A percentile compares a stretch with the other conserved stretches of the same genome.
Evolutionary conservation across 2,797 vertebrate genomes (phyloP).

Genomic region (Anabacerthia variegaticeps): DNA sequence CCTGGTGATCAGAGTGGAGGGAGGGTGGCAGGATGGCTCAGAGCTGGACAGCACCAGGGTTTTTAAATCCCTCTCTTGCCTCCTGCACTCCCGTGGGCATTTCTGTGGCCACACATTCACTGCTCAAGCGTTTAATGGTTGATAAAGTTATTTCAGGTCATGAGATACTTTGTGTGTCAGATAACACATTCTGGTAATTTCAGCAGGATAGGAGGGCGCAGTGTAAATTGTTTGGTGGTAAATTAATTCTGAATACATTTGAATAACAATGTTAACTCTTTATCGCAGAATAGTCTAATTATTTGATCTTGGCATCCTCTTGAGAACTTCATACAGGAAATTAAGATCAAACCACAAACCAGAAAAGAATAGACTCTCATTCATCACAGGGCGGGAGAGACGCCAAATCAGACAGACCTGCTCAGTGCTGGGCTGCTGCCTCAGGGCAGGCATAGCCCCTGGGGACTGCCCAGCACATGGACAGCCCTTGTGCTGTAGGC

Average conservation of each 20-base stretch:
- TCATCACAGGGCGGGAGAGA: background rate
- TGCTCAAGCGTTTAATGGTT: background rate
- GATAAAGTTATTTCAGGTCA: slow-evolving; percentile 45
- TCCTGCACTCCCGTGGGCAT: background rate
- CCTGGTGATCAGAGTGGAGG: background rate
- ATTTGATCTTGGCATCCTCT: slow-evolving; percentile 59
- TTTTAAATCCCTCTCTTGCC: background rate
- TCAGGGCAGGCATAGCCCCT: background rate
- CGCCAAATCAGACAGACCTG: background rate
- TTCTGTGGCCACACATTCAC: background rate
- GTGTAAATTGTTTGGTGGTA: slow-evolving; percentile 25
- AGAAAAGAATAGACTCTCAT: background rate
- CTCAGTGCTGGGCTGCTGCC: background rate
- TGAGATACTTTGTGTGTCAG: background rate
- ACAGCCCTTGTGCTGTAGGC: background rate
- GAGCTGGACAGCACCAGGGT: background rate
- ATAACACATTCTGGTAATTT: slow-evolving; percentile 51
- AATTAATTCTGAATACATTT: slow-evolving; percentile 60
- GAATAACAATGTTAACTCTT: slow-evolving; percentile 61
- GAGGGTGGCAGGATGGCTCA: background rate
- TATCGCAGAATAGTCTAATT: slow-evolving; percentile 42
- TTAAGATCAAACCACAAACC: slow-evolving; percentile 30
- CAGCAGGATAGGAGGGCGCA: background rate
- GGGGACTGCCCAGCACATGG: background rate
- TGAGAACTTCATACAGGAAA: slow-evolving; percentile 20